A percentile compares a stretch with the other conserved stretches of the same genome.
Conservation (phyloP, 2,797 vertebrate genomes). For the Nannoperca australis region DNA sequence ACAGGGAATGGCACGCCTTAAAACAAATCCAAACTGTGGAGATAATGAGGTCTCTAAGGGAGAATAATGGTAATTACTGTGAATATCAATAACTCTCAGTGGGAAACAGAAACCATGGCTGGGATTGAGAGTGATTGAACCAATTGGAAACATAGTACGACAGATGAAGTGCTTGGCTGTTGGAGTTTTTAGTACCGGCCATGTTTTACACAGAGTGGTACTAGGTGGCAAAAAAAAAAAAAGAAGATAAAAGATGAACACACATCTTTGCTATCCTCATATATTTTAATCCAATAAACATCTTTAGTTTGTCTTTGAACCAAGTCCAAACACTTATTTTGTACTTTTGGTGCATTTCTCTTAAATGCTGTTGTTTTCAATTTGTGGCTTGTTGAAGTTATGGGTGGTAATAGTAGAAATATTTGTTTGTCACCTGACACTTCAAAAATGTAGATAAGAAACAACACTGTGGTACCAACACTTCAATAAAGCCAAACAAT, state of each 20-base stretch:
- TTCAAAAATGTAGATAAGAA: neutral
- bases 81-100: conserved; percentile 71
- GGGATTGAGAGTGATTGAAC: conserved; percentile 56
- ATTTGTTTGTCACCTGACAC: neutral
- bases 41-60: conserved; percentile 77
- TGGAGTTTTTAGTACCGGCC: conserved; percentile 35
- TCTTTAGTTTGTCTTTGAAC: conserved; percentile 28
- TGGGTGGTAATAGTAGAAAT: neutral
- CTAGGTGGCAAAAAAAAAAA: neutral
- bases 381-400: too few relatives aligned
- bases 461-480: conserved; percentile 10
- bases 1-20: conserved; percentile 55
- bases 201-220: conserved; percentile 47
- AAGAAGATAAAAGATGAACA: too few relatives aligned
- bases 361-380: neutral
- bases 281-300: neutral
- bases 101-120: conserved; percentile 54
- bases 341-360: neutral
- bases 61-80: conserved; percentile 70
- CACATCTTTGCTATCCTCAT: too few relatives aligned
- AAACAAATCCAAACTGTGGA: conserved; percentile 65
- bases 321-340: conserved; percentile 9
- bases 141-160: conserved; percentile 39
- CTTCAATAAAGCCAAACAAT: conserved; percentile 28
- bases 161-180: conserved; percentile 58